Evolutionary conservation across 1,140 invertebrate species (phyloP).

Genomic region (Mactra quadrangularis): DNA sequence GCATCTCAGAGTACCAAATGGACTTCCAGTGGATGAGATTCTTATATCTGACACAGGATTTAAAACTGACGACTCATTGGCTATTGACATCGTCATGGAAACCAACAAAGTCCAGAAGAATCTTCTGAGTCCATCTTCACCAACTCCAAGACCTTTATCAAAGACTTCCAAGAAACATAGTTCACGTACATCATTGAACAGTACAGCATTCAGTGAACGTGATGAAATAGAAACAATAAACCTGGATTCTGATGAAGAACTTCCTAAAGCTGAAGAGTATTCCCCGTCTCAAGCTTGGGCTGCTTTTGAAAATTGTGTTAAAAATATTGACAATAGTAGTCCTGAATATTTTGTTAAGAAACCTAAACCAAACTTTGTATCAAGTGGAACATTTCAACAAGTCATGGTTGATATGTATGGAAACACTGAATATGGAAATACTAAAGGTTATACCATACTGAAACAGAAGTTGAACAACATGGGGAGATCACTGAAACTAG

Average conservation of each 20-base stretch:
- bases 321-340: conserved; percentile 57
- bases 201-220: conserved; percentile 30
- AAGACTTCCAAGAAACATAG: conserved; percentile 10
- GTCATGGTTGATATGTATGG: conserved; percentile 70
- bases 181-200: conserved; percentile 35
- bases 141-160: conserved; percentile 5
- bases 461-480: conserved; percentile 43
- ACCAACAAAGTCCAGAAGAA: conserved; percentile 23
- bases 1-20: background rate
- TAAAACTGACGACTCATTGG: conserved; percentile 20
- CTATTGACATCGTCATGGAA: conserved; percentile 32
- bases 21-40: conserved; percentile 1
- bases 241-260: conserved; percentile 53
- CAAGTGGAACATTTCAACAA: conserved; percentile 67
- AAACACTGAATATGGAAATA: conserved; percentile 61
- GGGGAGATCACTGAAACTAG: conserved; percentile 20
- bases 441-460: conserved; percentile 9
- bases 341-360: conserved; percentile 36
- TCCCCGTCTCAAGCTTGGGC: conserved; percentile 49
- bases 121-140: background rate
- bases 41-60: background rate
- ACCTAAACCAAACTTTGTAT: conserved; percentile 54
- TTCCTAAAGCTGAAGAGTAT: background rate
- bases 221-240: conserved; percentile 34
- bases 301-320: conserved; percentile 62